Evolutionary conservation across 1,140 invertebrate genomes (phyloP), one percentile per base, ranked within the genome.

Genomic region (Drosophila ananassae): DNA sequence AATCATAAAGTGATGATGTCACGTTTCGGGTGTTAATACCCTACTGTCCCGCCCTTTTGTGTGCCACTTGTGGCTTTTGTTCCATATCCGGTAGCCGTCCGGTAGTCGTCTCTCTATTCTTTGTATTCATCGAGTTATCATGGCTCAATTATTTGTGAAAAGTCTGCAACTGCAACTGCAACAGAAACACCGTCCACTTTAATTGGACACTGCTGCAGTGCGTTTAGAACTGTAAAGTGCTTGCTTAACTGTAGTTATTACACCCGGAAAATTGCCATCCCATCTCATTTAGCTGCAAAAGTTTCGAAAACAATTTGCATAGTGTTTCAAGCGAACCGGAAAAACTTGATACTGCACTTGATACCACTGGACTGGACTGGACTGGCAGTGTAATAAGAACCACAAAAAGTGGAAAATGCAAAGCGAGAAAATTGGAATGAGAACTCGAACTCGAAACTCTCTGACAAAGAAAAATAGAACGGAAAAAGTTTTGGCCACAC

Each of bases 261-360:
- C 48, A 53, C 24, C 10, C 63, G 37, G 57, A 44, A 69, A 71
- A 69, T 71, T 69, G 63, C 44, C 10, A 69, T 57, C 21, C 21
- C 51, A 56, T 69, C 64, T 69, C 67, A 69, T 69, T 62, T 69
- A 57, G 25, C 51, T 21, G 3, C 46, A 28, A 37, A 50, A 69
- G 67, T 69, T 69, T 30, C 41, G 21, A 68, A 69, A 69, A 77
- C 67, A 80, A 85, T 84, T 85, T 77, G 73, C 82, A 84, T 85
- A 66, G 55, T 41, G 59, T 63, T 55, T 21, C 34, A 41, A 34
- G 52, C 37, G 52, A 63, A 73, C 69, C 63, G 69, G 69, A 55
- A 73, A 69, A 73, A 73, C 57, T 62, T 34, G 67, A 47, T 72
- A n/a, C 34, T 34, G 56, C 25, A 22, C 32, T 34, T 10, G 32